Evolutionary conservation across 92 coral and sea anemone genomes (phyloP).

Genomic region (Nematostella vectensis): DNA sequence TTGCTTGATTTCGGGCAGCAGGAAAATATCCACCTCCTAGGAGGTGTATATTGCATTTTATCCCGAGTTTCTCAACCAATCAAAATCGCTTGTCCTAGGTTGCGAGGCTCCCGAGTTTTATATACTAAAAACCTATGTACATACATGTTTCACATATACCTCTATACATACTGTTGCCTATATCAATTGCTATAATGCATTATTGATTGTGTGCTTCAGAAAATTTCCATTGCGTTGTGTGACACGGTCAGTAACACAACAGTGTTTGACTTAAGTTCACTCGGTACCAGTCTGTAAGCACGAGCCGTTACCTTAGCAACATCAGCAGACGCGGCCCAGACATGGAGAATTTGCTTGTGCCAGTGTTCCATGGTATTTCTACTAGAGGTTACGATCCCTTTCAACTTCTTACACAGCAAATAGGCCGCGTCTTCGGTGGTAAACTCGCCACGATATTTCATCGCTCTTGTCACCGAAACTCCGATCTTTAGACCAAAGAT

Average conservation of each 20-base stretch:
- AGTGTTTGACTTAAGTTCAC: constrained; percentile 51
- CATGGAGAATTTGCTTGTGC: constrained; percentile 73
- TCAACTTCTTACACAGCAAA: constrained; percentile 48
- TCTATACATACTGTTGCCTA: no score
- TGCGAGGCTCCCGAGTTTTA: no score
- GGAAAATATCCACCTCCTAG: no score
- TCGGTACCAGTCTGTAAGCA: constrained; percentile 30
- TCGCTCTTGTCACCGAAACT: constrained; percentile 79
- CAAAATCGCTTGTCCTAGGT: no score
- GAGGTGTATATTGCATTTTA: no score
- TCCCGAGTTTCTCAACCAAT: no score
- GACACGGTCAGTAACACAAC: constrained; percentile 65
- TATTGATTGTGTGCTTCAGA: constrained; percentile 12
- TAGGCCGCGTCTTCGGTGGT: constrained; percentile 51
- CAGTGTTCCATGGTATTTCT: constrained; percentile 68
- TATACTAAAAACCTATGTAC: no score
- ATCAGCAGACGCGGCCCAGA: constrained; percentile 51
- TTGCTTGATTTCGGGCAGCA: no score
- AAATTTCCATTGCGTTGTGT: constrained; percentile 53
- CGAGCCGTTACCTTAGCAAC: constrained; percentile 36
- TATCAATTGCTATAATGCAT: neutral
- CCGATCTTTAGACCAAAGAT: constrained; percentile 57
- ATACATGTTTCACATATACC: no score
- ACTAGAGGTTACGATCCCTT: constrained; percentile 48
- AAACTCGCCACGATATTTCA: constrained; percentile 69